Evolutionary conservation across 2,797 vertebrate species (phyloP).

Genomic region (Xiphophorus birchmanni): DNA sequence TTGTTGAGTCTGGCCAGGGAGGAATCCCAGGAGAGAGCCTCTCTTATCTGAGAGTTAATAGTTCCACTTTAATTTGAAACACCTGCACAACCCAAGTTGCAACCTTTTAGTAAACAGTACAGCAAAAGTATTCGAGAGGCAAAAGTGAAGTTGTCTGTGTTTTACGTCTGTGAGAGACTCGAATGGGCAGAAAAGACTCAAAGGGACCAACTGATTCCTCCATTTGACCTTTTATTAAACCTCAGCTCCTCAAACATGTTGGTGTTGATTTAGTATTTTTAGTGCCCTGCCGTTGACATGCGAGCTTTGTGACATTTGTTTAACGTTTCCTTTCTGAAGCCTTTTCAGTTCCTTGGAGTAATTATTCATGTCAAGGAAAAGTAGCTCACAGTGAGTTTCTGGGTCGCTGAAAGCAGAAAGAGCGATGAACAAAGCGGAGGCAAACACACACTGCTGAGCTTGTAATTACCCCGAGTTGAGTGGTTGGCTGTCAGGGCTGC

Average conservation of each 20-base stretch:
- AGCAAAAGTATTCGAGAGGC: background rate
- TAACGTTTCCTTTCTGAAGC: slow-evolving; percentile 35
- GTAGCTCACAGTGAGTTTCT: slow-evolving; percentile 58
- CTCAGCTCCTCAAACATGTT: background rate
- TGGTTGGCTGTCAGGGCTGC: slow-evolving; percentile 33
- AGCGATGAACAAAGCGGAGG: slow-evolving; percentile 46
- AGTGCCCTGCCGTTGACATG: slow-evolving; percentile 3
- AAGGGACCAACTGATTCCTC: background rate
- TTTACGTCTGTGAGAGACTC: background rate
- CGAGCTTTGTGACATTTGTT: slow-evolving; percentile 34
- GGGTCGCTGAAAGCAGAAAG: slow-evolving; percentile 57
- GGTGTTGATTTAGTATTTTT: background rate
- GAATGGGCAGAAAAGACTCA: background rate
- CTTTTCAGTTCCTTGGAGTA: slow-evolving; percentile 38
- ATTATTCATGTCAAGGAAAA: slow-evolving; percentile 65
- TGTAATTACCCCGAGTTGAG: slow-evolving; percentile 58
- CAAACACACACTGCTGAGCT: slow-evolving; percentile 38
- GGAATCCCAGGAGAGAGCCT: background rate
- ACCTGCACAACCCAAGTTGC: background rate
- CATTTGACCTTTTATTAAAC: background rate
- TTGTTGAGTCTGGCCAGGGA: background rate
- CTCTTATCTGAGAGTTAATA: background rate
- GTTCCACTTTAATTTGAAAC: background rate
- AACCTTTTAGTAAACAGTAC: too few species aligned
- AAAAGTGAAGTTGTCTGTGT: background rate